phyloP scores from a whole-genome alignment of 2,113 vertebrate species.

The Dolichotis patagonum region DNA sequence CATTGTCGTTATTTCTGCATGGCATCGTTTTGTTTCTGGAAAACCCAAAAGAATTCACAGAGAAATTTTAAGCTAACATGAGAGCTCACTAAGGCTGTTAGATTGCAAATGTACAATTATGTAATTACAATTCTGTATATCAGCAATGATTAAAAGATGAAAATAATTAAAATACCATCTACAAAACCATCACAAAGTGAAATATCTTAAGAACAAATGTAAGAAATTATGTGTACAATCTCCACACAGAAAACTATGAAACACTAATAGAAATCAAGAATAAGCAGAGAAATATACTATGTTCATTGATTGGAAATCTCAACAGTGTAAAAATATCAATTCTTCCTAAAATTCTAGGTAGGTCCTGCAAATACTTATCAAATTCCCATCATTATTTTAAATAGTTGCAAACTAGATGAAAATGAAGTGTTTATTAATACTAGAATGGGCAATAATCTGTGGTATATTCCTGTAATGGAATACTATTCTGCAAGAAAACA shows the following conservation, averaged over 20 bases:
- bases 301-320: not conserved
- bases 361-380: not conserved
- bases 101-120: not conserved
- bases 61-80: not conserved
- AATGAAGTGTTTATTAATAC: not conserved
- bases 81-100: not conserved
- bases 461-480: not conserved
- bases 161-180: not conserved
- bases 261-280: slow-evolving; percentile 13
- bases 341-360: not conserved
- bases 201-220: slow-evolving; percentile 8
- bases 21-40: not conserved
- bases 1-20: not conserved
- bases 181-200: not conserved
- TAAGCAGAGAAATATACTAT: not conserved
- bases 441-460: not conserved
- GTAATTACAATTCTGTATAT: not conserved
- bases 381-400: slow-evolving; percentile 7
- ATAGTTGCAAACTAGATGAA: not conserved
- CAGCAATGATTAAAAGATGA: not conserved
- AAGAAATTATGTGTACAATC: not conserved
- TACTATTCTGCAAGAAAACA: not conserved
- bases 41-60: not conserved
- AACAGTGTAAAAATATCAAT: not conserved
- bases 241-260: not conserved